phyloP scores from a whole-genome alignment of 2,888 invertebrate genomes.

The Poecilobothrus nobilitatus region DNA sequence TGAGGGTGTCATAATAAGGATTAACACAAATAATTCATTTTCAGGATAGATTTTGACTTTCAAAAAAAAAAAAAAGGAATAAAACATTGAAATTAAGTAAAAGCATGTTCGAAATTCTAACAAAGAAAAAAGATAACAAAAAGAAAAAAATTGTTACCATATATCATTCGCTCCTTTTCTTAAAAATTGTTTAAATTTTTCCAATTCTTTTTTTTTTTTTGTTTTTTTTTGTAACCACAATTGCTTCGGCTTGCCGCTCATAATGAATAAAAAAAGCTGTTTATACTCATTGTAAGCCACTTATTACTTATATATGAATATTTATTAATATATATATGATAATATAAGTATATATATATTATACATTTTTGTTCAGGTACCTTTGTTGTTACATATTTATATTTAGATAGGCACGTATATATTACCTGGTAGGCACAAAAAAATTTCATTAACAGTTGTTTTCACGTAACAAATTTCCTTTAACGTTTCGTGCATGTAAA shows the following conservation, averaged over 20 bases:
- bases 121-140: neutral
- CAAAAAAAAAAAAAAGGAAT: neutral
- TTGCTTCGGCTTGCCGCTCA: neutral
- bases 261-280: neutral
- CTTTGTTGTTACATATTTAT: no score
- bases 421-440: no score
- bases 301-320: neutral
- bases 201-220: neutral
- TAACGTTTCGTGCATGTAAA: neutral
- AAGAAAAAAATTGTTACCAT: neutral
- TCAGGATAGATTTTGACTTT: no score
- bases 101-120: neutral
- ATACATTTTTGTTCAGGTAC: neutral
- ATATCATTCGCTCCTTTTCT: neutral
- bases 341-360: neutral
- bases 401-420: no score
- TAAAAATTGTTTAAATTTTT: neutral
- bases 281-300: no score
- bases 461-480: constrained; percentile 2
- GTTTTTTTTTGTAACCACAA: neutral
- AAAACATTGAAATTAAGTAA: neutral
- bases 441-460: constrained; percentile 1
- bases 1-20: no score
- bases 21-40: no score
- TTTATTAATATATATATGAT: neutral